Evolutionary conservation across 2,113 vertebrate species (phyloP).

Genomic region (Murina feae): DNA sequence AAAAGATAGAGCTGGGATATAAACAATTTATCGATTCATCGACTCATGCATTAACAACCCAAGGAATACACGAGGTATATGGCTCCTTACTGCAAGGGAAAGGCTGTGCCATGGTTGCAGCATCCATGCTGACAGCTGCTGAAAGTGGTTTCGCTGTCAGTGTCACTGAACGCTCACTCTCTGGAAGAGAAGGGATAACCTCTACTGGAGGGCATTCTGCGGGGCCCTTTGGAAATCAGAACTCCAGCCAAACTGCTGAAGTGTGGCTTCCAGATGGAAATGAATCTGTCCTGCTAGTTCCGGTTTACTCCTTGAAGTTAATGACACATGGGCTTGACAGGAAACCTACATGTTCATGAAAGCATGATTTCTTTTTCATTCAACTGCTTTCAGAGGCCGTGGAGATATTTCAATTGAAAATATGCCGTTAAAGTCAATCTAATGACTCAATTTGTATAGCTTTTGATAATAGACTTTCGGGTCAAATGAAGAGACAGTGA

Average conservation of each 20-base stretch:
- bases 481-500: constrained; percentile 41
- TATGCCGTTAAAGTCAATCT: neutral
- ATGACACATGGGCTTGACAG: constrained; percentile 51
- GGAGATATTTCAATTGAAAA: constrained; percentile 24
- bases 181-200: constrained; percentile 6
- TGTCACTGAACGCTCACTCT: constrained; percentile 21
- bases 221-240: neutral
- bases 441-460: constrained; percentile 42
- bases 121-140: neutral
- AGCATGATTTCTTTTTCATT: constrained; percentile 36
- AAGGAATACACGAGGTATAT: neutral
- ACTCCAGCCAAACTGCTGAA: constrained; percentile 41
- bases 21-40: neutral
- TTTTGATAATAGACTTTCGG: constrained; percentile 66
- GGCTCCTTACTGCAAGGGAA: neutral
- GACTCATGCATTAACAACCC: neutral
- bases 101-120: neutral
- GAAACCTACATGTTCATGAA: constrained; percentile 38
- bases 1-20: neutral
- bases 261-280: neutral
- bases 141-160: constrained; percentile 17
- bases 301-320: constrained; percentile 49
- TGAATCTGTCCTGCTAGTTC: constrained; percentile 33
- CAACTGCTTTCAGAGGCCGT: constrained; percentile 11
- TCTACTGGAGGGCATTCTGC: constrained; percentile 11